Percentiles rank a stretch among this genome's conserved stretches.
These are phyloP conservation scores for Sapajus apella DNA, from an alignment of 2,113 vertebrate genomes.

Conservation along the genomic window DNA sequence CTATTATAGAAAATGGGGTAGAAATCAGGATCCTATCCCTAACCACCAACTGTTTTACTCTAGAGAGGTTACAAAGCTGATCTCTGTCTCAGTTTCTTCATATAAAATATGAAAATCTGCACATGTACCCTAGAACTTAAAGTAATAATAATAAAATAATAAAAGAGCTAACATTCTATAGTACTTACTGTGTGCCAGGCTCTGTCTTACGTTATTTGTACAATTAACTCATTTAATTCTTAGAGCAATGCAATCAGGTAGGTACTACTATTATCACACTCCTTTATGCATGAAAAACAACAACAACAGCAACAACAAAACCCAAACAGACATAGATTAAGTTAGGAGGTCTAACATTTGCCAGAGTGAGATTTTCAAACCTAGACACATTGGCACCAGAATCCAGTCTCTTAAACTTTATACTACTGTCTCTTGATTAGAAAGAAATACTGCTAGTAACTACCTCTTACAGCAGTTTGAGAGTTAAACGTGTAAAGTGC, in stretches of 20 bases:
- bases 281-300: background rate
- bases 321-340: background rate
- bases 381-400: background rate
- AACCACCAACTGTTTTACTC: background rate
- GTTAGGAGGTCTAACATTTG: background rate
- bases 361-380: background rate
- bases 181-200: background rate
- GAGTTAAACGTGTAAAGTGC: background rate
- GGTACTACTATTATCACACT: background rate
- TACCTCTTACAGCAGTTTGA: background rate
- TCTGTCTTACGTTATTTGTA: background rate
- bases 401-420: background rate
- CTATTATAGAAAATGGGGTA: background rate
- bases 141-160: no score
- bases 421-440: background rate
- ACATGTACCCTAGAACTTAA: no score
- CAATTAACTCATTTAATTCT: background rate
- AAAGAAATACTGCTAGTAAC: background rate
- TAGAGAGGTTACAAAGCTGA: background rate
- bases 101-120: background rate
- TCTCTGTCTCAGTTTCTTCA: background rate
- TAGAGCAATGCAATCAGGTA: background rate
- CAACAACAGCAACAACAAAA: no score
- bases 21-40: background rate
- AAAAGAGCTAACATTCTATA: background rate